Evolutionary conservation across 1,140 invertebrate species (phyloP).

Genomic region (Sycobia sp.): DNA sequence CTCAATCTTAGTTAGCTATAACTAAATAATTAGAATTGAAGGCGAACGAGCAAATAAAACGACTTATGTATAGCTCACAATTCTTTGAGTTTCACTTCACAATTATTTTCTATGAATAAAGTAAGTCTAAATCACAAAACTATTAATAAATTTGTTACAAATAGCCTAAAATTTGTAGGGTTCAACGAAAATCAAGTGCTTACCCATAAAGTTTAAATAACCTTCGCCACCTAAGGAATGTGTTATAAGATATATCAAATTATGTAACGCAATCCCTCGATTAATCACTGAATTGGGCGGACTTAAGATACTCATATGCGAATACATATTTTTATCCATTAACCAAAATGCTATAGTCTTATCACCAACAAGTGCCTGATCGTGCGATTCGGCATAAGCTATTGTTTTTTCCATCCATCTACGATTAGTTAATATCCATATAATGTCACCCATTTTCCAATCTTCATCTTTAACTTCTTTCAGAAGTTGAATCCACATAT

Average conservation of each 20-base stretch:
- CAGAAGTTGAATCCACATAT: slow-evolving; percentile 97
- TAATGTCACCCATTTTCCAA: slow-evolving; percentile 92
- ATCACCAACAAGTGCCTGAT: slow-evolving; percentile 95
- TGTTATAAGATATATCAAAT: slow-evolving; percentile 94
- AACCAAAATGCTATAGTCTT: slow-evolving; percentile 99
- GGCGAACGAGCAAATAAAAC: too few species aligned
- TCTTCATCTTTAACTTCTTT: slow-evolving; percentile 88
- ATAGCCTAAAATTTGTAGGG: too few species aligned
- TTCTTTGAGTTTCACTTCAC: background rate
- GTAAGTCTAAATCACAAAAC: too few species aligned
- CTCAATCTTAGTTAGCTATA: too few species aligned
- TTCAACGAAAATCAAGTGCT: slow-evolving; percentile 32
- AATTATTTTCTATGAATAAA: background rate
- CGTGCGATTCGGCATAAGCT: slow-evolving; percentile 97
- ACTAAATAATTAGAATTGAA: too few species aligned
- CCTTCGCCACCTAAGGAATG: slow-evolving; percentile 94
- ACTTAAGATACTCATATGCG: slow-evolving; percentile 86
- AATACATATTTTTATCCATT: slow-evolving; percentile 99
- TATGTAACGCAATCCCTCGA: slow-evolving; percentile 94
- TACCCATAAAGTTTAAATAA: slow-evolving; percentile 98
- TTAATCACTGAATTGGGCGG: slow-evolving; percentile 77
- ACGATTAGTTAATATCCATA: slow-evolving; percentile 93
- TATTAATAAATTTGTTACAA: too few species aligned
- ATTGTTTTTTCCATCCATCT: slow-evolving; percentile 95
- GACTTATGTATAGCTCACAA: background rate